Base-by-base conservation (phyloP, 2,113 vertebrate species). In the Notechis scutatus region DNA sequence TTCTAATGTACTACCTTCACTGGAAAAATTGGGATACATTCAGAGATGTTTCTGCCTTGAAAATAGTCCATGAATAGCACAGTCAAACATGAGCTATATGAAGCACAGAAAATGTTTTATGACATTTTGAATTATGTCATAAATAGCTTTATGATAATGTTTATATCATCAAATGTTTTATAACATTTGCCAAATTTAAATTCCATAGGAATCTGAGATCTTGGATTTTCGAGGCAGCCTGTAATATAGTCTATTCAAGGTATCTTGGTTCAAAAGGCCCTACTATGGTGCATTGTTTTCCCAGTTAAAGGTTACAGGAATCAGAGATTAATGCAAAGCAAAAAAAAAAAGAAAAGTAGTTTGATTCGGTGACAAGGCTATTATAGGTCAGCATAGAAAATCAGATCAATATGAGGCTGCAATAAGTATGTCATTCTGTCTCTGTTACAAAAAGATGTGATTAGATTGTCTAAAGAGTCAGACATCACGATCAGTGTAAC, bases 381-480 rank as follows among this genome's bases (percentile, higher is more conserved):
- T 95, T 94, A 85, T 93, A 91, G 93, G 87, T 89, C 92, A 92
- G 55, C 93, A 87, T 86, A 95, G 93, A 90, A 95, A 96, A 93
- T 69, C 6, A 12, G 92, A 95, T 92, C 3, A 85, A 0, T 87
- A 85, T 87, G 45, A 95, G 2, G 92, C 95, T 94, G n/a, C 52
- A 93, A 92, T 95, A 95, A 94, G 18, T 4, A 61, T 96, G 96
- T 56, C 91, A 59, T 94, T 94, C 89, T 95, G 56, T 94, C 95
- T 93, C 92, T 95, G 91, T 4, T 91, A 61, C 93, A 93, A 93
- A 96, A 94, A 93, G 95, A 95, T 87, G 92, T 29, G 64, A 93
- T 94, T 96, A 90, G 95, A 95, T 95, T 96, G 87, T 94, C 94
- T 57, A 81, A 93, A 94, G 94, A 96, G 94, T 97, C 95, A 96